Percentiles rank a stretch among this genome's conserved stretches.
Evolutionary conservation across 2,113 vertebrate species (phyloP).

Genomic region (Nematolebias whitei): DNA sequence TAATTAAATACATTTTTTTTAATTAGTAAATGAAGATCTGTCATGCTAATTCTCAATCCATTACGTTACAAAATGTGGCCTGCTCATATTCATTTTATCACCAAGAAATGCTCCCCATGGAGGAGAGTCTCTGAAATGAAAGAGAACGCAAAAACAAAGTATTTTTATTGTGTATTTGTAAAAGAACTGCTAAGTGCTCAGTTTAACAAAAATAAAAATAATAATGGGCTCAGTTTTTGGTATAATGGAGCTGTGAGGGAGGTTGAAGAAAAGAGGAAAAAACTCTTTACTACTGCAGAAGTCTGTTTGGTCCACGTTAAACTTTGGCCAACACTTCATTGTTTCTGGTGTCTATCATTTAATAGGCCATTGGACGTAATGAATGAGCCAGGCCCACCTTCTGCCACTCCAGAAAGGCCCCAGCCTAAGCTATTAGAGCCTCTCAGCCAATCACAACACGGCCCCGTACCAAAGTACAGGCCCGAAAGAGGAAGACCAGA

Average conservation of each 20-base stretch:
- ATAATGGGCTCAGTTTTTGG: too few species aligned
- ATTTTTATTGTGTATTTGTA: slow-evolving; percentile 39
- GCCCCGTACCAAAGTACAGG: slow-evolving; percentile 65
- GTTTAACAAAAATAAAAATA: too few species aligned
- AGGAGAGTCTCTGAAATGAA: slow-evolving; percentile 31
- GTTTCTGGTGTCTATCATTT: slow-evolving; percentile 89
- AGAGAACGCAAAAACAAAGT: slow-evolving; percentile 20
- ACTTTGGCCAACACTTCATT: slow-evolving; percentile 82
- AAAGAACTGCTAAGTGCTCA: slow-evolving; percentile 47
- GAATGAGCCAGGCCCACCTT: slow-evolving; percentile 93
- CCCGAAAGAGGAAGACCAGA: slow-evolving; percentile 71
- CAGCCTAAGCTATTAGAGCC: slow-evolving; percentile 79
- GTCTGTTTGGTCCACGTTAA: slow-evolving; percentile 80
- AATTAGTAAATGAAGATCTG: too few species aligned
- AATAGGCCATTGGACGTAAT: slow-evolving; percentile 88
- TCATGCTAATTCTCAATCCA: too few species aligned
- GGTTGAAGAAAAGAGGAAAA: slow-evolving; percentile 67
- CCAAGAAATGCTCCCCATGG: slow-evolving; percentile 7
- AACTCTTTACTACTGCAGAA: slow-evolving; percentile 80
- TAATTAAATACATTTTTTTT: too few species aligned
- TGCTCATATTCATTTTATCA: too few species aligned
- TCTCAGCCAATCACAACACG: slow-evolving; percentile 71
- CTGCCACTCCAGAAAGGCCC: slow-evolving; percentile 82
- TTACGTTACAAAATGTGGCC: too few species aligned
- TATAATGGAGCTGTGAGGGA: slow-evolving; percentile 63